A percentile compares a stretch with the other conserved stretches of the same genome.
phyloP scores from a whole-genome alignment of 1,140 invertebrate genomes.

The Geopemphigus sp. region DNA sequence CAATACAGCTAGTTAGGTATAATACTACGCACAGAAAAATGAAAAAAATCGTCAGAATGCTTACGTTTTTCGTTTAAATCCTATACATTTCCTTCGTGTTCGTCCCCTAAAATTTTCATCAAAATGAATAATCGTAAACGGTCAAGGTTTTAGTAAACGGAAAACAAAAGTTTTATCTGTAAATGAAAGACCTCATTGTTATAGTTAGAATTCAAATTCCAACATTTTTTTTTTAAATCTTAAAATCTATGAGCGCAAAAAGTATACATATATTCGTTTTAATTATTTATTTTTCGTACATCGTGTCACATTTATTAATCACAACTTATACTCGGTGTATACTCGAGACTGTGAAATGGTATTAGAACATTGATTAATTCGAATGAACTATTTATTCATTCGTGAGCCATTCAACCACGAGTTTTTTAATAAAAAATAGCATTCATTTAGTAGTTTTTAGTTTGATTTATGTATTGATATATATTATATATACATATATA shows the following conservation, averaged over 20 bases:
- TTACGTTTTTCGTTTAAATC: neutral
- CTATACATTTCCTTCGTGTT: neutral
- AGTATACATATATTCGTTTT: neutral
- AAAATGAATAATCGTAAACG: conserved; percentile 18
- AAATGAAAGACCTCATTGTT: conserved; percentile 5
- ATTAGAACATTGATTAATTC: neutral
- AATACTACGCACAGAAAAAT: neutral
- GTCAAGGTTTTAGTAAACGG: neutral
- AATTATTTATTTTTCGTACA: neutral
- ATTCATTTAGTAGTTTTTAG: too few relatives aligned
- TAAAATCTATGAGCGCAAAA: neutral
- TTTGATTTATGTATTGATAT: too few relatives aligned
- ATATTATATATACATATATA: too few relatives aligned
- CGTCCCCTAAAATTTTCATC: neutral
- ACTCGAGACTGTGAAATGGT: too few relatives aligned
- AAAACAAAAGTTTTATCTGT: neutral
- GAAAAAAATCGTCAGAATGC: neutral
- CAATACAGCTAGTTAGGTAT: too few relatives aligned
- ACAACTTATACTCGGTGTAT: too few relatives aligned
- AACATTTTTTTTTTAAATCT: neutral
- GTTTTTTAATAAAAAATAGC: too few relatives aligned
- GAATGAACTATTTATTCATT: too few relatives aligned
- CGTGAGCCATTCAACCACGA: too few relatives aligned
- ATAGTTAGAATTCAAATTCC: neutral
- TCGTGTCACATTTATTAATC: neutral